Evolutionary conservation across 2,797 vertebrate genomes (phyloP), one percentile per base, ranked within the genome.

Genomic region (Labeo calbasu): DNA sequence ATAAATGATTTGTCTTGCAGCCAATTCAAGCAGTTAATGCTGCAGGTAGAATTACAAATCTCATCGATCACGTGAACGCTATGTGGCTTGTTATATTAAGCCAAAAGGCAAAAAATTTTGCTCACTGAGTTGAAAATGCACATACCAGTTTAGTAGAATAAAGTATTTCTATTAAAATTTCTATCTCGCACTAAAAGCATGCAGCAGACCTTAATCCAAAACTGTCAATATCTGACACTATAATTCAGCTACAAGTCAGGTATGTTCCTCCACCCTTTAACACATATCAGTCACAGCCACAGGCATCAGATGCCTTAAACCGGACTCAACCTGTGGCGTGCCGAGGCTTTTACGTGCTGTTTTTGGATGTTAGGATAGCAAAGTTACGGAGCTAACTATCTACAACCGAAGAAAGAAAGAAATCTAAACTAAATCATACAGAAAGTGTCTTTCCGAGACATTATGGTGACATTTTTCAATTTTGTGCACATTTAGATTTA

Each of bases 191-290:
- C 23, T 23, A 12, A 32, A 85, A 83, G 66, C 61, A 65, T 87
- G 83, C 72, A 85, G 59, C 25, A 83, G 13, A 69, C 17, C 23
- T 48, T 71, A 81, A 71, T 32, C 59, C 72, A 57, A 36, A 84
- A 79, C 21, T 75, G 32, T 81, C 50, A 81, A 70, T 77, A 48
- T 51, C 50, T 82, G 83, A 48, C 66, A 77, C 51, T 53, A n/a
- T 79, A 69, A 72, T 68, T 79, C 23, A 88, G 69, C 43, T 68
- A 59, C 63, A 77, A 81, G 71, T 55, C 10, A 84, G 61, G 81
- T 75, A 40, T 79, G 78, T 69, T 68, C 71, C 83, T 84, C 36
- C 77, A 80, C 82, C 84, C 84, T 71, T 75, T 51, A 70, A 61
- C 70, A 21, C 82, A 51, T 71, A 59, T 25, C 65, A 77, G 65